A percentile compares a stretch with the other conserved stretches of the same genome.
These are phyloP conservation scores for Patella vulgata DNA, from an alignment of 1,140 invertebrate genomes.

Conservation along the genomic window DNA sequence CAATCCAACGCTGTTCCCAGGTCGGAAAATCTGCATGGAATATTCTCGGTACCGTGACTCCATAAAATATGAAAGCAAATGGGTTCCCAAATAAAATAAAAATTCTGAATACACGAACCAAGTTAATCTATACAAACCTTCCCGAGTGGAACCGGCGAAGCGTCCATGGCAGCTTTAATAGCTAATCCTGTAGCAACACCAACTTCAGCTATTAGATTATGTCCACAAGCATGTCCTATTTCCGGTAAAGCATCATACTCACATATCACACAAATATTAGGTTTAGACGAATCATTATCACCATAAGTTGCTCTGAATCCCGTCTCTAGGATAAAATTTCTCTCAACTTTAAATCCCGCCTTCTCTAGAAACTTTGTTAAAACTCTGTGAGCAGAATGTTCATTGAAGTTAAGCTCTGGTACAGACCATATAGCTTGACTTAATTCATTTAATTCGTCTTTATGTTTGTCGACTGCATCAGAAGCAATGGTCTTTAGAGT, in stretches of 20 bases:
- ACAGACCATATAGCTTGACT: constrained; percentile 41
- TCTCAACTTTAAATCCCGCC: constrained; percentile 42
- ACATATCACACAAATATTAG: constrained; percentile 52
- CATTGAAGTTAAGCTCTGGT: constrained; percentile 49
- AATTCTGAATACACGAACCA: constrained; percentile 21
- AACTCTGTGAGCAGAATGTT: constrained; percentile 46
- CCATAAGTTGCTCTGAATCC: constrained; percentile 33
- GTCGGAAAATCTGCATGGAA: too few species aligned
- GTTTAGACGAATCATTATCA: background rate
- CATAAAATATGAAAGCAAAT: background rate
- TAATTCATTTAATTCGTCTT: constrained; percentile 9
- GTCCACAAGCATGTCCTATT: constrained; percentile 63
- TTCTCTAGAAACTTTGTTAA: constrained; percentile 40
- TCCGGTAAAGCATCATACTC: constrained; percentile 63
- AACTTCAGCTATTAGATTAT: too few species aligned
- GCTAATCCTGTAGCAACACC: constrained; percentile 52
- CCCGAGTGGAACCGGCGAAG: too few species aligned
- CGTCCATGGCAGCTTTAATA: constrained; percentile 47
- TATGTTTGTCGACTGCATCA: constrained; percentile 13
- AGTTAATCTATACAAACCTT: too few species aligned
- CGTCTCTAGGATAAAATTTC: background rate
- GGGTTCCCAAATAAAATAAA: background rate
- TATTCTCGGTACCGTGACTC: constrained; percentile 27
- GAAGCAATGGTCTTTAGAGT: constrained; percentile 15
- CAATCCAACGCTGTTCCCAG: too few species aligned